Percentiles rank a stretch among this genome's conserved stretches.
phyloP scores from a whole-genome alignment of 1,140 invertebrate species.

The Calliphora vicina region DNA sequence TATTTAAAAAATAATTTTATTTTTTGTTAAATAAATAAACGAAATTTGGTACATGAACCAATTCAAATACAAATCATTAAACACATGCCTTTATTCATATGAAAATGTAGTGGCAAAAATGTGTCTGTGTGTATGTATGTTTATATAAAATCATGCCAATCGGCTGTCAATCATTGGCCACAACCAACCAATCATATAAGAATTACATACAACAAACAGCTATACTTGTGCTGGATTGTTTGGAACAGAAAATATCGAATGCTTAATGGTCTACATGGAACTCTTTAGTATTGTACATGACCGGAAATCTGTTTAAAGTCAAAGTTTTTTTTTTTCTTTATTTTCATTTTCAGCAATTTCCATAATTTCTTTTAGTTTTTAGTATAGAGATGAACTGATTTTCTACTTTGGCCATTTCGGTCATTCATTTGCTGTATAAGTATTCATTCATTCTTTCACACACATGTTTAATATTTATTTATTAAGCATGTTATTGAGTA shows the following conservation, averaged over 20 bases:
- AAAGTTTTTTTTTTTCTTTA: slow-evolving; percentile 21
- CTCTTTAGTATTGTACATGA: not conserved
- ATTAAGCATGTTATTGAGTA: not conserved
- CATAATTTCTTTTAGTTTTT: no score
- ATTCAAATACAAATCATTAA: not conserved
- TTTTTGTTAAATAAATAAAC: not conserved
- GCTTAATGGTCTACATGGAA: not conserved
- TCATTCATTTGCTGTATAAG: not conserved
- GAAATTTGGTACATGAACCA: not conserved
- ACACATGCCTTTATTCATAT: no score
- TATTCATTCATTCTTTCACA: not conserved
- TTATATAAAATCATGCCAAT: slow-evolving; percentile 57
- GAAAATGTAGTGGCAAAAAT: no score
- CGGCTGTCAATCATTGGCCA: slow-evolving; percentile 59
- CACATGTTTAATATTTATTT: slow-evolving; percentile 13
- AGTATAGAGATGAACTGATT: no score
- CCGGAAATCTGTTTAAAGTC: slow-evolving; percentile 61
- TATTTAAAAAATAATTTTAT: not conserved
- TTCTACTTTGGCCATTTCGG: not conserved
- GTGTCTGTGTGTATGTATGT: slow-evolving; percentile 19
- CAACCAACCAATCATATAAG: slow-evolving; percentile 23
- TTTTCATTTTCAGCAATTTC: not conserved
- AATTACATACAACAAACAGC: not conserved
- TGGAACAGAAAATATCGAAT: slow-evolving; percentile 10
- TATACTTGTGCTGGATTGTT: not conserved